Conservation (phyloP, 1,140 invertebrate genomes). For the Lamellibrachia luymesi region DNA sequence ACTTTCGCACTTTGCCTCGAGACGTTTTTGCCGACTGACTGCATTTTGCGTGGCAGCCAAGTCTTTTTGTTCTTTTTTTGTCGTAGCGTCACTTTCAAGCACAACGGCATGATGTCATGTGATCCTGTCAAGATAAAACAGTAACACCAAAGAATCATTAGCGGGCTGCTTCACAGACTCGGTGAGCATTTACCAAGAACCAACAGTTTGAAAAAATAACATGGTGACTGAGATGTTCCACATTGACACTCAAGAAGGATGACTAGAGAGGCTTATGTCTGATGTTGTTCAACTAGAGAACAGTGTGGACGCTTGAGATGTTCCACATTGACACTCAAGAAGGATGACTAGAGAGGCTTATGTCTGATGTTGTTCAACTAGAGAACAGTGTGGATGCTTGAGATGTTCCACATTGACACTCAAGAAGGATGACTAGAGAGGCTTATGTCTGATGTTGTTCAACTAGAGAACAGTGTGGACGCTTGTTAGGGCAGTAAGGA, state of each 20-base stretch:
- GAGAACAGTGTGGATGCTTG: no score
- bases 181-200: not conserved
- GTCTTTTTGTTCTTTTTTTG: not conserved
- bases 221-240: not conserved
- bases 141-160: not conserved
- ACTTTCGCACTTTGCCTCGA: no score
- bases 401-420: no score
- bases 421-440: not conserved
- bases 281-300: not conserved
- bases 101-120: not conserved
- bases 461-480: not conserved
- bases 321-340: no score
- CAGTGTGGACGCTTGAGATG: no score
- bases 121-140: not conserved
- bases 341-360: not conserved
- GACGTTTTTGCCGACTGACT: no score
- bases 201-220: not conserved
- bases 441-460: not conserved
- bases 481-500: not conserved
- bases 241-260: not conserved
- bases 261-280: not conserved
- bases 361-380: not conserved
- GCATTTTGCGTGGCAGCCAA: no score
- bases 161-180: not conserved
- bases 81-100: not conserved